Conservation (phyloP, 2,888 invertebrate species). For the Ectobius pallidus region DNA sequence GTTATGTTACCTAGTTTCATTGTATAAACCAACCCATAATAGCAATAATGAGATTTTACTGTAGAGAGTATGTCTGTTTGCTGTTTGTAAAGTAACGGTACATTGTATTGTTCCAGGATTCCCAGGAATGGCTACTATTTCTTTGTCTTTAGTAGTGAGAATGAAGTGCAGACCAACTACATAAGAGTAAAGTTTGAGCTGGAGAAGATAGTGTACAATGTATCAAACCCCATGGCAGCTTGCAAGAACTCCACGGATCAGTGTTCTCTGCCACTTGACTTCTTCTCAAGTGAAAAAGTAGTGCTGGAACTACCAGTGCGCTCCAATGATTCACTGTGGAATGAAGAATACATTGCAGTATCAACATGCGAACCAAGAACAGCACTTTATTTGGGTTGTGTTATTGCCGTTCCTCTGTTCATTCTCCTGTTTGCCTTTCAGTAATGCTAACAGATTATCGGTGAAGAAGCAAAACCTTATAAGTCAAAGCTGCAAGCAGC, state of each 20-base stretch:
- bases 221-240: constrained; percentile 63
- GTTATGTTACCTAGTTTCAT: too few species aligned
- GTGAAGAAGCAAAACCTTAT: too few species aligned
- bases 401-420: constrained; percentile 72
- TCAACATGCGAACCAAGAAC: constrained; percentile 78
- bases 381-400: constrained; percentile 69
- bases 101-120: too few species aligned
- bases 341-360: constrained; percentile 74
- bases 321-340: constrained; percentile 71
- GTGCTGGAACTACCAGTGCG: constrained; percentile 71
- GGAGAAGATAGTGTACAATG: constrained; percentile 73
- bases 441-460: constrained; percentile 54
- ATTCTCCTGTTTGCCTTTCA: constrained; percentile 76
- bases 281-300: constrained; percentile 72
- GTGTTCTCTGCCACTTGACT: constrained; percentile 69
- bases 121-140: constrained; percentile 81
- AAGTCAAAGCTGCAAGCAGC: too few species aligned
- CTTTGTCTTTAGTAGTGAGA: constrained; percentile 82
- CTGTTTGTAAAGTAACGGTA: too few species aligned
- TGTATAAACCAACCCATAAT: too few species aligned
- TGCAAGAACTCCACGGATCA: constrained; percentile 68
- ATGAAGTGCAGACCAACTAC: constrained; percentile 75
- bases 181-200: constrained; percentile 72
- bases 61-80: too few species aligned
- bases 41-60: too few species aligned